These are phyloP conservation scores for Phymatocera aterrima DNA, from an alignment of 2,888 invertebrate genomes.

Conservation along the genomic window DNA sequence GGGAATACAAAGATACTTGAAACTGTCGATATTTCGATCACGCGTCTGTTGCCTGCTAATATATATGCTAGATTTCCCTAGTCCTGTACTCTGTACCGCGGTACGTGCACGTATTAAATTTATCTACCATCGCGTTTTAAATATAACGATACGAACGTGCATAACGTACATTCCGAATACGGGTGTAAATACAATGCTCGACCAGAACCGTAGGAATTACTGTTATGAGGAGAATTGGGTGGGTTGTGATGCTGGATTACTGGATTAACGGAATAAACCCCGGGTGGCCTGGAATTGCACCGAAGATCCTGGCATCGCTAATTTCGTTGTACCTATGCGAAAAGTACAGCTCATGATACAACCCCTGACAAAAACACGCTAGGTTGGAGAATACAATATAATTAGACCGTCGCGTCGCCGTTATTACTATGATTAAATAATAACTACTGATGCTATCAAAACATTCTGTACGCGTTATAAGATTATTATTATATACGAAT, in stretches of 20 bases:
- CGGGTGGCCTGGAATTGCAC: slow-evolving; percentile 20
- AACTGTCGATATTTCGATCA: background rate
- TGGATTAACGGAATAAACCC: slow-evolving; percentile 26
- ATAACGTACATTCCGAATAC: background rate
- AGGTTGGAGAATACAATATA: background rate
- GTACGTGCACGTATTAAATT: background rate
- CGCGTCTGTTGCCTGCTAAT: background rate
- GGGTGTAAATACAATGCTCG: slow-evolving; percentile 13
- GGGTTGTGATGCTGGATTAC: slow-evolving; percentile 42
- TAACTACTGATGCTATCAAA: background rate
- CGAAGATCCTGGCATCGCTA: slow-evolving; percentile 23
- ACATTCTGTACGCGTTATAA: no score
- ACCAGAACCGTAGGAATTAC: slow-evolving; percentile 27
- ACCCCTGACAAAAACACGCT: background rate
- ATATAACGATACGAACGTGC: slow-evolving; percentile 17
- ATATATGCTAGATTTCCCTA: background rate
- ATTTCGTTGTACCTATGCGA: slow-evolving; percentile 18
- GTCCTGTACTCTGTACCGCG: background rate
- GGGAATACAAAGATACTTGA: background rate
- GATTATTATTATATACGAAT: no score
- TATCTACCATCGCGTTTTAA: background rate
- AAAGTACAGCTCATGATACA: background rate
- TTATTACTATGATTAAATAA: background rate
- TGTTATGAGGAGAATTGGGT: slow-evolving; percentile 39
- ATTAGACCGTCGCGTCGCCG: background rate